Base-by-base conservation (phyloP, 2,797 vertebrate species). In the Sarcophilus harrisii region DNA sequence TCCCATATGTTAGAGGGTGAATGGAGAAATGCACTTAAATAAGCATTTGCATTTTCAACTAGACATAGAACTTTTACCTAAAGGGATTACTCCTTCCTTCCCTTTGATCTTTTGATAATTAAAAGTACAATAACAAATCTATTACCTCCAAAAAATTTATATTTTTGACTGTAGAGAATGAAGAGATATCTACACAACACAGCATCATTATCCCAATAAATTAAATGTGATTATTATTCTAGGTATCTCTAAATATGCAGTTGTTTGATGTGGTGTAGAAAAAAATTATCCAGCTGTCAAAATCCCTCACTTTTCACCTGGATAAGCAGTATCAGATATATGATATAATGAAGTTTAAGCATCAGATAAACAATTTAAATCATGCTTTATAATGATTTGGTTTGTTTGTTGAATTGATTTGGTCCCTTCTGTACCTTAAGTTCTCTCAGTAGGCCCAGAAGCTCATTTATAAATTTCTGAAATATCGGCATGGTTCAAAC, bases 361-460 rank as follows among this genome's bases (percentile, higher is more conserved):
- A 9, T 3, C 5, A 93, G 91, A 28, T 30, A 52, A 0, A 29
- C 5, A 57, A 13, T 87, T 92, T 32, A 73, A 9, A n/a, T 73
- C 94, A 55, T 52, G 21, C 62, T 90, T 92, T 81, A 18, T 38
- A 38, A 81, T 45, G 21, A 8, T 45, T 73, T 38, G 21, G 2
- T 45, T 73, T 81, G 38, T 45, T 81, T 38, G 66, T 1, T 81
- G 38, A n/a, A 13, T 66, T 66, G 60, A 1, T 18, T 38, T 81
- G 45, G 21, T 81, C 38, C 21, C 38, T 81, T 81, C 3, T 32
- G n/a, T 58, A 57, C 49, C 92, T 95, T 27, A 54, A 90, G 28
- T 59, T 96, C 91, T 95, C n/a, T 81, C 89, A 12, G 29, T 90
- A 62, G 94, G 24, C 38, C 28, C 3, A 95, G 32, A 90, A 12